These are phyloP conservation scores for Gerosis bhagava DNA, from an alignment of 2,888 invertebrate species.

Conservation along the genomic window DNA sequence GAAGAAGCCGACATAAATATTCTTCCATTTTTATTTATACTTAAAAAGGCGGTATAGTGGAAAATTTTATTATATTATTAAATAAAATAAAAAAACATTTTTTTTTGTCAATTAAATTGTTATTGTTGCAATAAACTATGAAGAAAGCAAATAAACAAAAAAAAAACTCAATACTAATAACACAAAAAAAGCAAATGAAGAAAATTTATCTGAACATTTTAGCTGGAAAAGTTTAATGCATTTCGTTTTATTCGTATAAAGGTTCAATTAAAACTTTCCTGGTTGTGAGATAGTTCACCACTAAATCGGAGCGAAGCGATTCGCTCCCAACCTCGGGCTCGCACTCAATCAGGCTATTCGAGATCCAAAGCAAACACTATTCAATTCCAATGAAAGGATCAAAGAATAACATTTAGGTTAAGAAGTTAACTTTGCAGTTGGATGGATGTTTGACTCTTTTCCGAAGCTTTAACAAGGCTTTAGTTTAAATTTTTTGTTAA, in stretches of 20 bases:
- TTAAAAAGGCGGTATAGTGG: too few species aligned
- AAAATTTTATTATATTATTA: too few species aligned
- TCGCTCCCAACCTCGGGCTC: not conserved
- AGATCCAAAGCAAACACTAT: slow-evolving; percentile 14
- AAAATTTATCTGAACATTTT: too few species aligned
- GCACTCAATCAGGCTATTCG: slow-evolving; percentile 13
- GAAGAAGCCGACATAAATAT: too few species aligned
- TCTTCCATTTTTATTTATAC: too few species aligned
- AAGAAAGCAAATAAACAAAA: too few species aligned
- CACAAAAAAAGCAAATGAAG: too few species aligned
- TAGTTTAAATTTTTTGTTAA: too few species aligned
- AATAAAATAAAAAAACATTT: too few species aligned
- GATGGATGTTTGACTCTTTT: not conserved
- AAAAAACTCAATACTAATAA: too few species aligned
- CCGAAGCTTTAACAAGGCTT: too few species aligned
- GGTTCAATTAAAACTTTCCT: slow-evolving; percentile 4
- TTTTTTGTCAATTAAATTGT: too few species aligned
- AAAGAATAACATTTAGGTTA: not conserved
- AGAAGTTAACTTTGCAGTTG: not conserved
- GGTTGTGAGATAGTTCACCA: slow-evolving; percentile 15
- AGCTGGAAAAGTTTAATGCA: not conserved
- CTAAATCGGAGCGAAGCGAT: slow-evolving; percentile 8
- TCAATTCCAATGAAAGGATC: slow-evolving; percentile 4
- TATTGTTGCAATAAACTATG: not conserved
- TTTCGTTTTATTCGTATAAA: not conserved